Percentiles rank a stretch among this genome's conserved stretches.
Conservation (phyloP, 2,113 vertebrate genomes). For the Rhinichthys klamathensis region DNA sequence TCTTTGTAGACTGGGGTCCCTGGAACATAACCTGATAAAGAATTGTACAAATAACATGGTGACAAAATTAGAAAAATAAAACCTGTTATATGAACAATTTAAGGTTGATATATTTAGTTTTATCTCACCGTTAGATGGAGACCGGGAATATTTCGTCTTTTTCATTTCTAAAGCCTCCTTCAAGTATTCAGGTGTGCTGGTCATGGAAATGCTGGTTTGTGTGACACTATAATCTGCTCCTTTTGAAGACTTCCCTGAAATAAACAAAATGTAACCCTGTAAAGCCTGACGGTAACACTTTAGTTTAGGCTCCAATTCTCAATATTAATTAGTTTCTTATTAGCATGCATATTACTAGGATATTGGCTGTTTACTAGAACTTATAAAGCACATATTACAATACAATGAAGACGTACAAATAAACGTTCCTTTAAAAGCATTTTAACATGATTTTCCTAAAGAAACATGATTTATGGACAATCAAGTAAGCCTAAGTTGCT, state of each 20-base stretch:
- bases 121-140: conserved; percentile 75
- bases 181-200: conserved; percentile 75
- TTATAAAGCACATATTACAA: too few species aligned
- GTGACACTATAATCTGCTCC: conserved; percentile 68
- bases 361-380: too few species aligned
- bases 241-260: conserved; percentile 47
- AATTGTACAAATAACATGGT: not conserved
- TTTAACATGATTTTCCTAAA: too few species aligned
- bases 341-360: too few species aligned
- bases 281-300: too few species aligned
- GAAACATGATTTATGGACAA: too few species aligned
- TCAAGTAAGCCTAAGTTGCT: not conserved
- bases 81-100: not conserved
- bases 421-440: too few species aligned
- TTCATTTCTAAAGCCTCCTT: conserved; percentile 81
- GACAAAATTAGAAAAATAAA: not conserved
- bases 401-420: too few species aligned
- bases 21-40: conserved; percentile 61
- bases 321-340: too few species aligned
- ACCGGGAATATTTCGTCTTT: conserved; percentile 77
- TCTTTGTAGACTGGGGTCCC: conserved; percentile 83
- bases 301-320: too few species aligned
- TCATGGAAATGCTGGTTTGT: conserved; percentile 50
- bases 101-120: not conserved
- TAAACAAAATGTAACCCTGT: too few species aligned